Evolutionary conservation across 1,140 invertebrate genomes (phyloP), one percentile per base, ranked within the genome.

Genomic region (Limonius californicus): DNA sequence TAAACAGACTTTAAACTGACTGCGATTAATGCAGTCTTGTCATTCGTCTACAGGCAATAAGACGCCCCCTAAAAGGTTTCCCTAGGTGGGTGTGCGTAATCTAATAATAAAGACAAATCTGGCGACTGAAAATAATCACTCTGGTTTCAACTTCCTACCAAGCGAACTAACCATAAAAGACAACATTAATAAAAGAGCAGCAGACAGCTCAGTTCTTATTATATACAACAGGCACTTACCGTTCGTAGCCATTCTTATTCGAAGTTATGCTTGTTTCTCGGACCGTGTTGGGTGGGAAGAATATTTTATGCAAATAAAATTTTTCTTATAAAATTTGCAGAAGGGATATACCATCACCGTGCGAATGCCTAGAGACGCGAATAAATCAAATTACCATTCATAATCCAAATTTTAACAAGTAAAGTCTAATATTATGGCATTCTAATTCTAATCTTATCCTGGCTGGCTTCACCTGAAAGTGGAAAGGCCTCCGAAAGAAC

Each of bases 401-500:
- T 55, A 55, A 55, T 55, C 18, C 54, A 23, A 6, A 50, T 50
- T 50, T 50, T 50, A 50, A 50, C 45, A 50, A 50, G 45, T 50
- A 19, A 50, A 50, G 45, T 50, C 45, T 50, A 50, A 50, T 50
- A 50, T 50, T 50, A 50, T 50, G 45, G 45, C 45, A 50, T 50
- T 50, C 45, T 50, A 50, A 50, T 21, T 50, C 45, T 50, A 50
- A 50, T 50, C 45, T 50, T 50, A 50, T 23, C 27, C 54, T 23
- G n/a, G 20, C 54, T 55, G 54, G 54, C 54, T 27, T 55, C 20
- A 55, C 54, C 54, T 55, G 54, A 32, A 32, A 14, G 54, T 55
- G 20, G 55, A 35, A 39, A 35, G 55, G 27, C 55, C 8, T 39
- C 35, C 55, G 55, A 57, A 57, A 57, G 30, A 57, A 57, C 55